These are phyloP conservation scores for Anarrhichthys ocellatus DNA, from an alignment of 2,113 vertebrate species.

Conservation along the genomic window DNA sequence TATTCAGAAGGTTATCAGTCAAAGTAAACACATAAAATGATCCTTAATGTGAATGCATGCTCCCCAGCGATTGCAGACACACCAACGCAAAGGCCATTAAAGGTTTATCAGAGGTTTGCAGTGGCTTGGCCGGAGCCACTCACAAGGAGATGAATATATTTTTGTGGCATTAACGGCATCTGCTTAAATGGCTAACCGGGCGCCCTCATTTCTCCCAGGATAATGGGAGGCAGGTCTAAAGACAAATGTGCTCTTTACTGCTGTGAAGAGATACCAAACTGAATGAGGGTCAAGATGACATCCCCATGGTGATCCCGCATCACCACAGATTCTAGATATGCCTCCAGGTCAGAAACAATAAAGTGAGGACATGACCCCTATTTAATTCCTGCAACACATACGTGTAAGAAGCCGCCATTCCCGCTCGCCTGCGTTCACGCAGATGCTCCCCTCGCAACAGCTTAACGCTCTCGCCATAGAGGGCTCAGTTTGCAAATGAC, in stretches of 20 bases:
- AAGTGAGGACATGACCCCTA: slow-evolving; percentile 56
- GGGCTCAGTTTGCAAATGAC: slow-evolving; percentile 57
- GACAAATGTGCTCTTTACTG: slow-evolving; percentile 48
- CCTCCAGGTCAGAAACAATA: slow-evolving; percentile 55
- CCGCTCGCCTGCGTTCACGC: slow-evolving; percentile 4
- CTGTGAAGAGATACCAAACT: slow-evolving; percentile 15
- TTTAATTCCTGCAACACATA: slow-evolving; percentile 58
- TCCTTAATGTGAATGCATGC: slow-evolving; percentile 55
- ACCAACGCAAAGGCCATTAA: slow-evolving; percentile 51
- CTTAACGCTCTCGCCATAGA: slow-evolving; percentile 35
- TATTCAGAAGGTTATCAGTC: slow-evolving; percentile 46
- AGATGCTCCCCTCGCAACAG: slow-evolving; percentile 37
- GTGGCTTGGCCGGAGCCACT: slow-evolving; percentile 40
- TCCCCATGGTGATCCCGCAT: slow-evolving; percentile 48
- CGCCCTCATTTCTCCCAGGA: slow-evolving; percentile 11
- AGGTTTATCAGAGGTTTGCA: slow-evolving; percentile 77
- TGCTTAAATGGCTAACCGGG: slow-evolving; percentile 32
- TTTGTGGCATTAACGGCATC: slow-evolving; percentile 44
- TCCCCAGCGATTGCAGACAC: slow-evolving; percentile 50
- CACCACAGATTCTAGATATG: slow-evolving; percentile 56
- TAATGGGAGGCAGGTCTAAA: slow-evolving; percentile 43
- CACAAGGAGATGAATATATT: slow-evolving; percentile 50
- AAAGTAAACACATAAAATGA: slow-evolving; percentile 69
- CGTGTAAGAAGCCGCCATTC: slow-evolving; percentile 19
- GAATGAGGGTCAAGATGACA: slow-evolving; percentile 47